Evolutionary conservation across 1,140 invertebrate genomes (phyloP).

Genomic region (Papilio polyxenes): DNA sequence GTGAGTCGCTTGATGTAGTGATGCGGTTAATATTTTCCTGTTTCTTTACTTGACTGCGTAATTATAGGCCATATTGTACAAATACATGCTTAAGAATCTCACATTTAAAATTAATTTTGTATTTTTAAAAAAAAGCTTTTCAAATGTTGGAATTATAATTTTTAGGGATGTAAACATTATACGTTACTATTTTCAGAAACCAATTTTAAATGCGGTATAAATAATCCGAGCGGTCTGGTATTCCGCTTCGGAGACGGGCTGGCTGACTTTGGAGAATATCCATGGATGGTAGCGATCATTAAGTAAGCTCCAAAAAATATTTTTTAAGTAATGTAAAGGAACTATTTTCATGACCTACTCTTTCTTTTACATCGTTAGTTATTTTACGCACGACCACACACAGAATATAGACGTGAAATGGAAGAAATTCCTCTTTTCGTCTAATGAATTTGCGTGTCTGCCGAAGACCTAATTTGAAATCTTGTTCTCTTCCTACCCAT

Average conservation of each 20-base stretch:
- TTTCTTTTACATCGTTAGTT: no score
- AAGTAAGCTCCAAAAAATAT: neutral
- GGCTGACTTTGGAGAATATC: conserved; percentile 6
- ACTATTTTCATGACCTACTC: no score
- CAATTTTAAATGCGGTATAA: neutral
- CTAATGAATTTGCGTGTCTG: no score
- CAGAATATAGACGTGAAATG: no score
- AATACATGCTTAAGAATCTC: no score
- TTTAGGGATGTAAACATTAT: neutral
- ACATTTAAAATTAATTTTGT: neutral
- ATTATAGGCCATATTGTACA: no score
- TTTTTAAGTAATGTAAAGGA: neutral
- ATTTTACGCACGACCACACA: no score
- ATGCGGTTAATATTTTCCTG: neutral
- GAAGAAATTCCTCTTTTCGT: no score
- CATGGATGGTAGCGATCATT: conserved; percentile 1
- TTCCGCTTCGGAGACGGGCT: neutral
- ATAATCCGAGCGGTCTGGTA: neutral
- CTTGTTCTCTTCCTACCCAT: no score
- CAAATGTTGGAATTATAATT: no score
- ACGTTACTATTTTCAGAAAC: neutral
- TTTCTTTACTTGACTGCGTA: neutral
- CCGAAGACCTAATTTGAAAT: no score
- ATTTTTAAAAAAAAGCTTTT: neutral
- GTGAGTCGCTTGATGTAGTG: no score